A percentile compares a stretch with the other conserved stretches of the same genome.
phyloP scores from a whole-genome alignment of 2,113 vertebrate species.

The Entelurus aequoreus region DNA sequence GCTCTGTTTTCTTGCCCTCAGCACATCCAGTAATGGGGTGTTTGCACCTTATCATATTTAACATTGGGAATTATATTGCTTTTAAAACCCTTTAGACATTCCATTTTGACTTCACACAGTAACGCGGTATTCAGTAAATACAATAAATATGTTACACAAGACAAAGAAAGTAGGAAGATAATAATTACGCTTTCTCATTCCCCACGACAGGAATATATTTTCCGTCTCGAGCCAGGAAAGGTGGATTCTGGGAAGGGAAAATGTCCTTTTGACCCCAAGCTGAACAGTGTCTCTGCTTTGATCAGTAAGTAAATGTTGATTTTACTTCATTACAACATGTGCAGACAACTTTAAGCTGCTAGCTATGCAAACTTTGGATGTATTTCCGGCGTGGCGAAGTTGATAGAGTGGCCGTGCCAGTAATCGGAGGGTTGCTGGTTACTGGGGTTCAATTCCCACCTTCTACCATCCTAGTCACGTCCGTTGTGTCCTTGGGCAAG shows the following conservation, averaged over 20 bases:
- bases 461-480: no score
- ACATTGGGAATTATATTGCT: constrained; percentile 14
- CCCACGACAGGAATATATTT: constrained; percentile 87
- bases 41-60: constrained; percentile 16
- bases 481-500: no score
- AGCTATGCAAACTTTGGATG: no score
- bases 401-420: no score
- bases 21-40: constrained; percentile 23
- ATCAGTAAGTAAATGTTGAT: constrained; percentile 84
- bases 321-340: neutral
- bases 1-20: constrained; percentile 37
- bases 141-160: constrained; percentile 7
- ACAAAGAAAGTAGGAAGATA: constrained; percentile 1
- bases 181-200: constrained; percentile 9
- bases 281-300: constrained; percentile 92
- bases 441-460: no score
- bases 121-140: neutral
- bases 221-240: constrained; percentile 92
- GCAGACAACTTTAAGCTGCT: constrained; percentile 7
- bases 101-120: constrained; percentile 14
- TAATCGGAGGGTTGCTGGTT: no score
- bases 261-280: constrained; percentile 96
- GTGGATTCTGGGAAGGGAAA: constrained; percentile 98
- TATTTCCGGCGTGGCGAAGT: no score
- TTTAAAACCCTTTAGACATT: neutral